phyloP scores from a whole-genome alignment of 2,113 vertebrate genomes.

The Upupa epops region DNA sequence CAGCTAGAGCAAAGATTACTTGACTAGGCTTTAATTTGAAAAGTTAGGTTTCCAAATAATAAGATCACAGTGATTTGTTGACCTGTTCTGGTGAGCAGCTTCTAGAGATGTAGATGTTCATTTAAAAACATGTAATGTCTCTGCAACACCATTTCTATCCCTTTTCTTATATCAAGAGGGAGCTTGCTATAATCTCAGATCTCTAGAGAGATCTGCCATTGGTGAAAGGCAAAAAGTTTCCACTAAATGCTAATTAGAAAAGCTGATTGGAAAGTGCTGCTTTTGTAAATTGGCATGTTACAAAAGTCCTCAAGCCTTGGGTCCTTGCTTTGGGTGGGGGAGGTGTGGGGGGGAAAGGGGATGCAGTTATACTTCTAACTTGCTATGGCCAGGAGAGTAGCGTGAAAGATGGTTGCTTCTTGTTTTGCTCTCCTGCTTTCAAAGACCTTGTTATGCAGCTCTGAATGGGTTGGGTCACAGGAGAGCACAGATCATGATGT shows the following conservation, averaged over 20 bases:
- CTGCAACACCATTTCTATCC: not conserved
- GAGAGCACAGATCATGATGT: not conserved
- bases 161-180: not conserved
- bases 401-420: not conserved
- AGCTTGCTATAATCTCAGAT: not conserved
- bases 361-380: not conserved
- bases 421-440: not conserved
- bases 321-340: not conserved
- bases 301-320: not conserved
- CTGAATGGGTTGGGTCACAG: not conserved
- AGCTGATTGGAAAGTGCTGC: not conserved
- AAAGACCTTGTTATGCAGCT: not conserved
- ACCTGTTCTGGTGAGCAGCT: slow-evolving; percentile 2
- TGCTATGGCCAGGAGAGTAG: not conserved
- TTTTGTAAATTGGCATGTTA: not conserved
- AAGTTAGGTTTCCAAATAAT: slow-evolving; percentile 34
- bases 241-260: not conserved
- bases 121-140: not conserved
- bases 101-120: slow-evolving; percentile 5
- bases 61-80: slow-evolving; percentile 38
- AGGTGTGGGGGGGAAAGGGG: not conserved
- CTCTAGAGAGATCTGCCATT: not conserved
- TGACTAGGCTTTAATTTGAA: slow-evolving; percentile 1
- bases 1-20: not conserved
- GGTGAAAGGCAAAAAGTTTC: not conserved